Conservation (phyloP, 2,888 invertebrate species). For the Flexamia atlantica region DNA sequence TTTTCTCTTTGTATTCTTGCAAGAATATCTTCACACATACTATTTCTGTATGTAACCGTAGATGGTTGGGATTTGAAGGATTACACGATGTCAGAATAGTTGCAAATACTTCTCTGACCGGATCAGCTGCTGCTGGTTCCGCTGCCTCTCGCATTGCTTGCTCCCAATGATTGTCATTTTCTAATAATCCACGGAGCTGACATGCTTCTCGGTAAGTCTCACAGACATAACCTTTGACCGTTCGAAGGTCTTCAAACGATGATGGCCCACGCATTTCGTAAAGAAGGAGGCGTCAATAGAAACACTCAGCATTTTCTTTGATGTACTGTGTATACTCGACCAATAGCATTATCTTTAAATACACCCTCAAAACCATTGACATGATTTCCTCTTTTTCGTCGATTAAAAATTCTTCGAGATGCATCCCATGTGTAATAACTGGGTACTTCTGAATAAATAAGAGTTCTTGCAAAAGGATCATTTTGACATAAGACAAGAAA, state of each 20-base stretch:
- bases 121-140: conserved; percentile 60
- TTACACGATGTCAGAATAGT: conserved; percentile 68
- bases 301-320: conserved; percentile 68
- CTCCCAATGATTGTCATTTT: conserved; percentile 71
- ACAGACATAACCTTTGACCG: conserved; percentile 71
- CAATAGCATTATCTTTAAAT: conserved; percentile 63
- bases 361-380: conserved; percentile 66
- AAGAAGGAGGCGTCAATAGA: conserved; percentile 68
- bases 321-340: conserved; percentile 67
- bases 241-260: conserved; percentile 71
- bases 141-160: conserved; percentile 67
- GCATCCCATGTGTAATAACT: conserved; percentile 68
- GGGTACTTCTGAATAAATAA: conserved; percentile 68
- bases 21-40: conserved; percentile 69
- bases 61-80: conserved; percentile 68
- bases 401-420: conserved; percentile 62
- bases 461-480: conserved; percentile 65
- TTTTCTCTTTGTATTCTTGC: conserved; percentile 42
- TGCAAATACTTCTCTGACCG: conserved; percentile 69
- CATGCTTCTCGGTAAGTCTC: conserved; percentile 73
- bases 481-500: conserved; percentile 68
- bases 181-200: conserved; percentile 71
- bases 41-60: conserved; percentile 70
- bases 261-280: conserved; percentile 69
- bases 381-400: conserved; percentile 64